Base-by-base conservation (phyloP, 92 coral and sea anemone species). In the Scolanthus callimorphus region DNA sequence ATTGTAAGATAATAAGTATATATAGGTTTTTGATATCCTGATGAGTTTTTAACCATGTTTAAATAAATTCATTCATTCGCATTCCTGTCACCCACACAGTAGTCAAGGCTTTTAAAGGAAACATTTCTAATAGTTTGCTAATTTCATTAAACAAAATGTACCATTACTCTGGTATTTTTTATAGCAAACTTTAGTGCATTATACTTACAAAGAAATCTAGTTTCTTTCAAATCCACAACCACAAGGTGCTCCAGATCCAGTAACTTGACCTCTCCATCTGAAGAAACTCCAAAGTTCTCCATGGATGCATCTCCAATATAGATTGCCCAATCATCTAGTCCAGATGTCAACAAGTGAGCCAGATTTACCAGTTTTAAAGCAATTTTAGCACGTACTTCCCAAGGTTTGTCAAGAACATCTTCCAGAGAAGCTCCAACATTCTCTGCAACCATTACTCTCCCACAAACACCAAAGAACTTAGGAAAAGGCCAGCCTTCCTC, bases 401-500 rank as follows among this genome's bases (percentile, higher is more conserved):
- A 90, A 2, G 95, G 62, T 22, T 59, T 27, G 26, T 41, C 47
- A 8, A 81, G 58, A 31, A 63, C 73, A 11, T 62, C 53, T 37
- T 69, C 56, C 1, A 90, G 59, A 47, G 82, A 65, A 52, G 45
- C 55, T 1, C 97, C 97, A 50, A 71, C 77, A 67, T 90, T 76
- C 60, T 90, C 95, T 28, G 73, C 73, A 31, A 90, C 71, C 43
- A 86, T 59, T 4, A 70, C 73, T 60, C 97, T 83, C 22, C 97
- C 97, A 74, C 97, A 90, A 17, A 85, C 77, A 17, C 97, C 97
- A 62, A 81, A 78, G 39, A 63, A 65, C 23, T 60, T 75, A 31
- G 97, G 97, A 55, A 90, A 79, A 11, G 89, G 92, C 86, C 89
- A 78, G 28, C 90, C 90, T 25, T 74, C 67, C 28, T 77, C 77